Percentiles rank a stretch among this genome's conserved stretches.
Evolutionary conservation across 1,140 invertebrate genomes (phyloP).

Genomic region (Palaemon carinicauda): DNA sequence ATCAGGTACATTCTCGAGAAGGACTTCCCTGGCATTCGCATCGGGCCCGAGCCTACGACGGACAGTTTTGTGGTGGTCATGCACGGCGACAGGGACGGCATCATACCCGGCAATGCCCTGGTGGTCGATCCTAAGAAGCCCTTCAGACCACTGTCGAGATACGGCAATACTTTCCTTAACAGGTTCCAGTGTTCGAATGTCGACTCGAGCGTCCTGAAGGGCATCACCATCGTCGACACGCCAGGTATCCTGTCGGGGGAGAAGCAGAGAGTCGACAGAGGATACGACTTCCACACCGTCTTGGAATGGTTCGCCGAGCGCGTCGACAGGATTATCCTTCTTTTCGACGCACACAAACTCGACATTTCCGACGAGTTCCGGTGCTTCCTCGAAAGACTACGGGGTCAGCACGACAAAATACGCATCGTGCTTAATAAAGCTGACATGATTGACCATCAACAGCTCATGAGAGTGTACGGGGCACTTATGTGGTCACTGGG

Average conservation of each 20-base stretch:
- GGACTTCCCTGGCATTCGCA: constrained; percentile 75
- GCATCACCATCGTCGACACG: constrained; percentile 72
- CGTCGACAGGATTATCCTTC: constrained; percentile 76
- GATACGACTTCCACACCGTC: constrained; percentile 77
- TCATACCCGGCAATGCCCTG: constrained; percentile 78
- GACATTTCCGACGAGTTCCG: constrained; percentile 80
- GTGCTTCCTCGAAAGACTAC: constrained; percentile 72
- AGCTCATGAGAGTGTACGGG: constrained; percentile 79
- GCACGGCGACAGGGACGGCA: constrained; percentile 71
- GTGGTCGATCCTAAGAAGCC: constrained; percentile 79
- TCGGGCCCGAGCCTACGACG: constrained; percentile 75
- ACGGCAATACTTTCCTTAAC: constrained; percentile 79
- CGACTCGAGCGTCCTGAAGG: constrained; percentile 68
- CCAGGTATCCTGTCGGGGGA: constrained; percentile 72
- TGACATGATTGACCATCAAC: constrained; percentile 78
- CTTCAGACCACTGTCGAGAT: constrained; percentile 74
- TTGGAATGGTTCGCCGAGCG: constrained; percentile 80
- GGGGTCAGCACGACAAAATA: constrained; percentile 77
- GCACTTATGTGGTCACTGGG: constrained; percentile 79
- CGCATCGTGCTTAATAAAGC: constrained; percentile 80
- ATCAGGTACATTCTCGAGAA: constrained; percentile 74
- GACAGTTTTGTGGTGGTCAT: constrained; percentile 79
- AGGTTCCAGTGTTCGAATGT: constrained; percentile 70
- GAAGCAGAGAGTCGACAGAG: constrained; percentile 71
- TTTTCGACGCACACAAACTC: constrained; percentile 80